Conservation (phyloP, 2,888 invertebrate species). For the Prosapia bicincta region DNA sequence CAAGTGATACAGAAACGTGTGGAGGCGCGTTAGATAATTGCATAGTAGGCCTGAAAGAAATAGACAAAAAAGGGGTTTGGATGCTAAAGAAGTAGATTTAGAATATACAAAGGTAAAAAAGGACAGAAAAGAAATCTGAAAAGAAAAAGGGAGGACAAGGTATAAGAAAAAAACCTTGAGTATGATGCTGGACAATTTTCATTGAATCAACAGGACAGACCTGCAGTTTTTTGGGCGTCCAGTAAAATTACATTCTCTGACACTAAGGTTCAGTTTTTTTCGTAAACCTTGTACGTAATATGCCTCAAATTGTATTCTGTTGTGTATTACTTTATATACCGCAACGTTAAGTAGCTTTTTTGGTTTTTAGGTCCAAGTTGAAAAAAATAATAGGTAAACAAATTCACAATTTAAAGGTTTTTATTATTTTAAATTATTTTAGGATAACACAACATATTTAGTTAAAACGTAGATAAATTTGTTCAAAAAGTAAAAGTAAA, state of each 20-base stretch:
- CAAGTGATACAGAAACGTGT: conserved; percentile 8
- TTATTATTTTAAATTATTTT: too few relatives aligned
- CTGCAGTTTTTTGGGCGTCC: too few relatives aligned
- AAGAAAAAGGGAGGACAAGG: not conserved
- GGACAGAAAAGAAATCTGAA: not conserved
- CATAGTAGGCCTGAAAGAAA: conserved; percentile 5
- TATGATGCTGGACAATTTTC: too few relatives aligned
- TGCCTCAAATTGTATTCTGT: not conserved
- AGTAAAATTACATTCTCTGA: not conserved
- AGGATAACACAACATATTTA: too few relatives aligned
- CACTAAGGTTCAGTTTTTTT: not conserved
- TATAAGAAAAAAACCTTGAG: not conserved
- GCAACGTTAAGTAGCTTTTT: not conserved
- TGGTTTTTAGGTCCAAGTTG: too few relatives aligned
- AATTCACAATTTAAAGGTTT: too few relatives aligned
- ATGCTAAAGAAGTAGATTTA: not conserved
- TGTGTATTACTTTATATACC: not conserved
- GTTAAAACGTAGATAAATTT: too few relatives aligned
- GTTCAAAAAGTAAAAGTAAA: too few relatives aligned
- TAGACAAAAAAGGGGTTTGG: not conserved
- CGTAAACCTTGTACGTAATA: not conserved
- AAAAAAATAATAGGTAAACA: too few relatives aligned
- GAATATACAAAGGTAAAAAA: not conserved
- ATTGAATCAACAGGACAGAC: too few relatives aligned
- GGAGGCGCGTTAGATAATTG: not conserved